phyloP scores from a whole-genome alignment of 1,140 invertebrate species.

The Monomorium pharaonis region DNA sequence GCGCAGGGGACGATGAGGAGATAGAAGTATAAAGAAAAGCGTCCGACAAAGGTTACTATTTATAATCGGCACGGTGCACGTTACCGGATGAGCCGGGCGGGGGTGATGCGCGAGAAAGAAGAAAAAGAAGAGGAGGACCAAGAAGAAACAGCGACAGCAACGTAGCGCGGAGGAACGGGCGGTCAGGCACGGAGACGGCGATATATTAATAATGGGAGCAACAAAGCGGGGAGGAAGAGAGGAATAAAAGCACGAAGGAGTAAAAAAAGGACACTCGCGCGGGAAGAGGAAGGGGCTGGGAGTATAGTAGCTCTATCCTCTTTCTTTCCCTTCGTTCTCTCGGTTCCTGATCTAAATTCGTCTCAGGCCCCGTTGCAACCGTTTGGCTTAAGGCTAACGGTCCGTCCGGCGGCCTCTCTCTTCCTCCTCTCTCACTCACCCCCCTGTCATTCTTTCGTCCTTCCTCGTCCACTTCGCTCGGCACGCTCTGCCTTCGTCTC shows the following conservation, averaged over 20 bases:
- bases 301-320: conserved; percentile 4
- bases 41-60: conserved; percentile 83
- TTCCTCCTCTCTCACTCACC: background rate
- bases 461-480: conserved; percentile 27
- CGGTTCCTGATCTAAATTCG: conserved; percentile 80
- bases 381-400: conserved; percentile 77
- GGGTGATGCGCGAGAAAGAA: conserved; percentile 57
- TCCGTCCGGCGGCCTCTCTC: conserved; percentile 53
- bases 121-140: conserved; percentile 39
- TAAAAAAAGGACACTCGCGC: conserved; percentile 51
- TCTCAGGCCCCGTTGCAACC: conserved; percentile 76
- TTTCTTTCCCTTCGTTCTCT: conserved; percentile 60
- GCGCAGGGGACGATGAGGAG: conserved; percentile 62
- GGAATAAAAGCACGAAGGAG: conserved; percentile 71
- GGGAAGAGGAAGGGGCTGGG: background rate
- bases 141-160: conserved; percentile 51
- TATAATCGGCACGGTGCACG: conserved; percentile 77
- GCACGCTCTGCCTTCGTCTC: background rate
- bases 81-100: conserved; percentile 63
- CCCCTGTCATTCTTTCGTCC: conserved; percentile 45
- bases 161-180: conserved; percentile 44
- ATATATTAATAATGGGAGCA: conserved; percentile 83
- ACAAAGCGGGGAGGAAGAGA: conserved; percentile 76
- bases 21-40: conserved; percentile 75
- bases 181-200: conserved; percentile 70